A percentile compares a stretch with the other conserved stretches of the same genome.
Evolutionary conservation across 2,888 invertebrate species (phyloP).

Genomic region (Eubasilissa splendida): DNA sequence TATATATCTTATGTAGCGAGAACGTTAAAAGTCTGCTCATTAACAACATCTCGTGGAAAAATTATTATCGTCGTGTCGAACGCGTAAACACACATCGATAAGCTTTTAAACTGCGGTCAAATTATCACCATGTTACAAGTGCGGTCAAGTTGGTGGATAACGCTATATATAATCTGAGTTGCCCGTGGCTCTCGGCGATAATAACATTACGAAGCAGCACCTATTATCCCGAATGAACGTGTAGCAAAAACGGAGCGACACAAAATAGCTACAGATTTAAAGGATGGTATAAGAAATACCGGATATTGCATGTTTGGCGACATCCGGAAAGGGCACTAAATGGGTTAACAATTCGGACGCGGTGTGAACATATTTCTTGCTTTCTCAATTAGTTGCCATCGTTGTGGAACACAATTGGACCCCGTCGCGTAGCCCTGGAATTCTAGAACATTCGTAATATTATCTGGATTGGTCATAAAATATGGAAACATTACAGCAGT

Average conservation of each 20-base stretch:
- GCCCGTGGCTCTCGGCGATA: conserved; percentile 26
- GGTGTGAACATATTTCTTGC: conserved; percentile 13
- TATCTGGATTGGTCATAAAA: neutral
- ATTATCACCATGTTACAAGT: conserved; percentile 23
- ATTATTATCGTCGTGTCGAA: conserved; percentile 21
- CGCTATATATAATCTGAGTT: conserved; percentile 29
- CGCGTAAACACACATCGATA: conserved; percentile 30
- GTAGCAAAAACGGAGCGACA: neutral
- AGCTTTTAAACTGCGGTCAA: conserved; percentile 29
- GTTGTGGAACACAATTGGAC: neutral
- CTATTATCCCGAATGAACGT: neutral
- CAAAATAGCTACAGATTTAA: conserved; percentile 9
- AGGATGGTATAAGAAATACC: conserved; percentile 28
- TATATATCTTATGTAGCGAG: neutral
- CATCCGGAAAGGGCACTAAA: conserved; percentile 8
- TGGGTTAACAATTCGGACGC: conserved; percentile 2
- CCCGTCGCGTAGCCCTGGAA: neutral
- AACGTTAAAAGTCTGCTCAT: conserved; percentile 18
- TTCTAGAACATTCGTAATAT: neutral
- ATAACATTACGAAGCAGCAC: neutral
- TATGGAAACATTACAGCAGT: neutral
- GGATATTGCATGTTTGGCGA: conserved; percentile 26
- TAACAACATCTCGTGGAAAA: conserved; percentile 21
- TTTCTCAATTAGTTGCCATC: neutral
- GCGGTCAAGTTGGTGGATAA: conserved; percentile 27